Evolutionary conservation across 2,113 vertebrate genomes (phyloP).

Genomic region (Nothobranchius furzeri): DNA sequence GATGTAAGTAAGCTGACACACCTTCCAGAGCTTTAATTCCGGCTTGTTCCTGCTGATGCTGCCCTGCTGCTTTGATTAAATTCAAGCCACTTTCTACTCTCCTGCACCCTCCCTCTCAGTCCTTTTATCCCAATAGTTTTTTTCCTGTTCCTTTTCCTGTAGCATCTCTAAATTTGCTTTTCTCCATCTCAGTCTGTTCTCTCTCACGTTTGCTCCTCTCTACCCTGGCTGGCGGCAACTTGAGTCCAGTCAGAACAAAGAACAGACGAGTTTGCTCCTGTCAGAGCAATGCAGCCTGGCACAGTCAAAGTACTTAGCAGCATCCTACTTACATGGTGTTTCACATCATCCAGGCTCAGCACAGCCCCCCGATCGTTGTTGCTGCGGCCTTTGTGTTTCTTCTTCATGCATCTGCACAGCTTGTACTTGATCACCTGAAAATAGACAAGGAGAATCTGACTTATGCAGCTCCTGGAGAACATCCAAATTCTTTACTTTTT

Average conservation of each 20-base stretch:
- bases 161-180: constrained; percentile 15
- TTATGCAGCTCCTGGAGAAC: not conserved
- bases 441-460: constrained; percentile 18
- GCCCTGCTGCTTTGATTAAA: constrained; percentile 67
- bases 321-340: constrained; percentile 90
- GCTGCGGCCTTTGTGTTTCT: constrained; percentile 91
- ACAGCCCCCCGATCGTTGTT: constrained; percentile 94
- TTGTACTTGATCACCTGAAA: constrained; percentile 93
- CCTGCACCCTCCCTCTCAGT: constrained; percentile 35
- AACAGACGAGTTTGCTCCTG: constrained; percentile 21
- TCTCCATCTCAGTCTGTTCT: constrained; percentile 25
- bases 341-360: constrained; percentile 96
- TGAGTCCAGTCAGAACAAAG: constrained; percentile 29
- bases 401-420: constrained; percentile 88
- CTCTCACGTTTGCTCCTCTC: constrained; percentile 9
- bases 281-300: constrained; percentile 32
- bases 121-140: constrained; percentile 32
- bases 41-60: constrained; percentile 33
- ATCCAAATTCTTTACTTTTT: not conserved
- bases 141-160: constrained; percentile 3
- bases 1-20: constrained; percentile 69
- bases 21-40: constrained; percentile 49
- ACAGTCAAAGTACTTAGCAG: constrained; percentile 39
- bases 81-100: constrained; percentile 46
- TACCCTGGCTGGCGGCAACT: not conserved